Conservation (phyloP, 2,113 vertebrate genomes). For the Lophura nycthemera region DNA sequence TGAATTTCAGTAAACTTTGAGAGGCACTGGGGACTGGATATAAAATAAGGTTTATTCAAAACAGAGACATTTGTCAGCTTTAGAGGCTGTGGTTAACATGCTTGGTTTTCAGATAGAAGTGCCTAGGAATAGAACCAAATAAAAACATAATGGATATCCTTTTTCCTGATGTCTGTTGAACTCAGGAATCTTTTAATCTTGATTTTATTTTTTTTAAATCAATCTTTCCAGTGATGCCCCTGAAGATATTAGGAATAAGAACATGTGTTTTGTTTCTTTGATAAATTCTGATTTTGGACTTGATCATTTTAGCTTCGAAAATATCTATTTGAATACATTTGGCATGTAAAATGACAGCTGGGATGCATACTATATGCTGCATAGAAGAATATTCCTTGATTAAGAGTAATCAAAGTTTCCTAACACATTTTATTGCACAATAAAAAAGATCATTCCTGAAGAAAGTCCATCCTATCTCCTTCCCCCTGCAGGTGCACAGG, state of each 20-base stretch:
- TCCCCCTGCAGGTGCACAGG: accelerated
- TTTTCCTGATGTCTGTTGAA: background rate
- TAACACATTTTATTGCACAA: background rate
- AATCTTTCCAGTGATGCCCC: background rate
- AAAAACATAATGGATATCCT: background rate
- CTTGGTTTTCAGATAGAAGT: background rate
- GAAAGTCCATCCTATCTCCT: background rate
- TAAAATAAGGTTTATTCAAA: background rate
- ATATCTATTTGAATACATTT: background rate
- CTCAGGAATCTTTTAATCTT: background rate
- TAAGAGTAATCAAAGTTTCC: background rate
- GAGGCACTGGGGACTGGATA: slow-evolving; percentile 11
- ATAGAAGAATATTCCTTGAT: background rate
- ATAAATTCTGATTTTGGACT: background rate
- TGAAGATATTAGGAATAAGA: background rate
- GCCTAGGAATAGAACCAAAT: background rate
- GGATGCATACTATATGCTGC: background rate
- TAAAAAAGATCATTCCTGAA: background rate
- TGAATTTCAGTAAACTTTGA: slow-evolving; percentile 54
- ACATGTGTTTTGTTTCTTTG: background rate
- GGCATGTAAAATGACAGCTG: background rate
- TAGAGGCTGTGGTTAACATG: background rate
- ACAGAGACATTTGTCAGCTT: background rate
- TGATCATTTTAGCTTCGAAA: background rate
- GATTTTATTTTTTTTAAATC: background rate